Evolutionary conservation across 2,797 vertebrate species (phyloP), one percentile per base, ranked within the genome.

Genomic region (Microchirus variegatus): DNA sequence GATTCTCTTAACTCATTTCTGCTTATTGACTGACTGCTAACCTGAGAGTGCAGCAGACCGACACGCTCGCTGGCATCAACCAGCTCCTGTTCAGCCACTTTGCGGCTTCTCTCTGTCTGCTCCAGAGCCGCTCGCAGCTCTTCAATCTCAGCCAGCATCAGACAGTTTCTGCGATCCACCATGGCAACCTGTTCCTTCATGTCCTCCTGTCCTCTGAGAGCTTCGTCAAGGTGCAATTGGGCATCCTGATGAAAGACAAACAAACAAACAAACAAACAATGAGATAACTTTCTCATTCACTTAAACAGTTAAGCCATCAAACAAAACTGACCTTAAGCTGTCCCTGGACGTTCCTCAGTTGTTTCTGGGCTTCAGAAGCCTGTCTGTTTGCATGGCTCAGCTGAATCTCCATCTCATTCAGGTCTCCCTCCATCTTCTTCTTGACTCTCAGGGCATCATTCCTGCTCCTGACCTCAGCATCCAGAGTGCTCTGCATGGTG

Each of bases 341-440:
- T 51, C 92, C 92, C 79, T 96, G 96, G 62, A 95, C 70, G 0
- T 86, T 90, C 71, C 93, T 95, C 48, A 97, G 91, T 57, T 97
- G 95, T 73, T 96, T 97, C 85, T 95, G 95, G 56, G 93, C 81
- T 70, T 97, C 95, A 42, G 90, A 90, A 26, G 87, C 87, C 75
- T 95, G 95, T 9, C 90, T 90, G 79, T 93, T 96, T 80, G 94
- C 90, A 49, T 94, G 95, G 64, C 93, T 93, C 63, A 97, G 88
- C 78, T 96, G 95, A 60, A 96, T 90, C 87, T 96, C 95, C 94
- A 96, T 92, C 78, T 96, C 95, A 22, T 93, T 95, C 52, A 95
- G 91, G 66, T 95, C 94, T 58, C 94, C 94, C 69, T 96, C 95
- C 95, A 95, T 95, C 90, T 96, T 97, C 92, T 95, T 97, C 82